Percentiles rank a stretch among this genome's conserved stretches.
Conservation (phyloP, 2,888 invertebrate genomes). For the Zootermopsis nevadensis region DNA sequence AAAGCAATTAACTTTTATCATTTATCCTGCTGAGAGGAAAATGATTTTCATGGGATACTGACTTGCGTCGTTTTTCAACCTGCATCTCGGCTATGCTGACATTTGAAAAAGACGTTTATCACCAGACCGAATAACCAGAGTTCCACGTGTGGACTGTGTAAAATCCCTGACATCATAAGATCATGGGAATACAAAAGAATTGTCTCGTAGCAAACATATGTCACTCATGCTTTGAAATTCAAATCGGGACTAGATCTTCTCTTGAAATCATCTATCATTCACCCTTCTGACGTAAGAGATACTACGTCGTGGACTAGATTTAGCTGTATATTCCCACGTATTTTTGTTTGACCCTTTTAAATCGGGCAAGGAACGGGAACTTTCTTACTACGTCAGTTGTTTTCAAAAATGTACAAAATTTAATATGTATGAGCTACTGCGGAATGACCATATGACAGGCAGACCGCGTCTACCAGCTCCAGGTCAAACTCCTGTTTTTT, state of each 20-base stretch:
- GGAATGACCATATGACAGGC: neutral
- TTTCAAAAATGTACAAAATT: neutral
- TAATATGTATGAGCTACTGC: neutral
- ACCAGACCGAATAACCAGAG: no score
- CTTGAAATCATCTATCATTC: neutral
- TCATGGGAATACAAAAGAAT: neutral
- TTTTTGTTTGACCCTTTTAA: neutral
- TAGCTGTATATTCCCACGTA: neutral
- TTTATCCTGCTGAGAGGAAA: no score
- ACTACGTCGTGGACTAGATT: neutral
- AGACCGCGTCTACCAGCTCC: no score
- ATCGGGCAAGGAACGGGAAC: neutral
- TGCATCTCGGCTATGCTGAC: no score
- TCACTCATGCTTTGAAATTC: slow-evolving; percentile 16
- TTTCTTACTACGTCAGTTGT: neutral
- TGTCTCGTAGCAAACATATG: neutral
- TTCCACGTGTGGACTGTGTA: no score
- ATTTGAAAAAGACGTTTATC: no score
- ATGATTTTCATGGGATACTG: no score
- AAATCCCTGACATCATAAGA: no score
- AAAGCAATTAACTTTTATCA: no score
- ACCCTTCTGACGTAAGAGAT: neutral
- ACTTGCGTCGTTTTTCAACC: no score
- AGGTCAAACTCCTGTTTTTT: neutral
- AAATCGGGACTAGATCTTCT: neutral